Base-by-base conservation (phyloP, 2,888 invertebrate genomes). In the Eupithecia subfuscata region DNA sequence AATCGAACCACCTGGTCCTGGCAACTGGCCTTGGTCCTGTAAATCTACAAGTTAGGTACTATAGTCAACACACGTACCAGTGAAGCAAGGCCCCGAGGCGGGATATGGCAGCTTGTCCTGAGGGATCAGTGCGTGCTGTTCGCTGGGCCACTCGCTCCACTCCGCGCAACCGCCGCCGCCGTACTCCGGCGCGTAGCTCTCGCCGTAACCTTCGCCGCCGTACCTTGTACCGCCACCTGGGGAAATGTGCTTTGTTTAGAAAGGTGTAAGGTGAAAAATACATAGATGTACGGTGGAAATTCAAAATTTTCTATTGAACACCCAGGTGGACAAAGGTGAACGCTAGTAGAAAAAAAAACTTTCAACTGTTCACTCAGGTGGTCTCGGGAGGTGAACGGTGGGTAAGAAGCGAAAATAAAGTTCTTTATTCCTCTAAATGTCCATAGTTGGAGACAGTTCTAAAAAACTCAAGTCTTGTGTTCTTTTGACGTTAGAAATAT, bases 71-170 rank as follows among this genome's bases (percentile, higher is more conserved):
- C 65, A 85, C 90, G 89, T 92, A 96, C 96, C 96, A 85, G 96
- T 96, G 86, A 96, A 96, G 85, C 96, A 96, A 71, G 96, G 96
- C 79, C 96, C 96, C 14, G 96, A 95, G 40, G 93, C 90, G 63
- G 95, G 94, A 84, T 95, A 95, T 70, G 94, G 87, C 78, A 90
- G 95, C 89, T 91, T 95, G 91, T 90, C 95, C 87, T 93, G 95
- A 37, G 95, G 94, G 74, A 95, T 88, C 77, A 95, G 91, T 77
- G 94, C 88, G 85, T 95, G 95, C 85, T 94, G 95, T 82, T 95
- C 94, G 81, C 90, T 88, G 25, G 91, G 92, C 94, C 95, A 95
- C 82, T 94, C 92, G 84, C 88, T 88, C 92, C 95, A 95, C 79
- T 95, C 95, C 6, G 93, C 88, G 87, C 94, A 92, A n/a, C n/a